A percentile compares a stretch with the other conserved stretches of the same genome.
Conservation (phyloP, 2,888 invertebrate species). For the Aphidoletes aphidimyza region DNA sequence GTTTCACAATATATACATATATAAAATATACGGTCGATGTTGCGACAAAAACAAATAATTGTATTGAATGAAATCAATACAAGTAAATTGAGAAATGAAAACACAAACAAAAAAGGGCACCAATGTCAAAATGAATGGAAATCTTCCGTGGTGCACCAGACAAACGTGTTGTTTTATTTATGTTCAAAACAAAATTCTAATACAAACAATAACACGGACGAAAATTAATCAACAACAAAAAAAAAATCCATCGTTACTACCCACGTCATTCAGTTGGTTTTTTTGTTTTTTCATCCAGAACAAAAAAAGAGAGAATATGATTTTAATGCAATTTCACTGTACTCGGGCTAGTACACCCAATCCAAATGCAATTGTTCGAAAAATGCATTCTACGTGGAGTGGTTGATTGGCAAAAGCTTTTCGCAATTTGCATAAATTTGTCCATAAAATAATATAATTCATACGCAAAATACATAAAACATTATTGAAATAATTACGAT, state of each 20-base stretch:
- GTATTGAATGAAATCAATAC: neutral
- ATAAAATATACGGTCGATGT: too few relatives aligned
- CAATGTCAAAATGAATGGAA: too few relatives aligned
- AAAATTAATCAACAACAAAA: too few relatives aligned
- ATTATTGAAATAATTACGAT: slow-evolving; percentile 46
- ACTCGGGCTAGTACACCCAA: neutral
- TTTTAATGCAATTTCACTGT: slow-evolving; percentile 7
- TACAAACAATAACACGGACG: too few relatives aligned
- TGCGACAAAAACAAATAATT: slow-evolving; percentile 12
- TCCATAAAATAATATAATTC: slow-evolving; percentile 42
- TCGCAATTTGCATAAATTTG: slow-evolving; percentile 35
- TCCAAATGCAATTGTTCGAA: slow-evolving; percentile 3
- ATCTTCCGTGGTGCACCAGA: too few relatives aligned
- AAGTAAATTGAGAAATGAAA: slow-evolving; percentile 9
- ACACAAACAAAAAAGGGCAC: slow-evolving; percentile 3
- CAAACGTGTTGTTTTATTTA: too few relatives aligned
- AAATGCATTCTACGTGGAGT: neutral
- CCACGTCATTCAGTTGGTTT: too few relatives aligned
- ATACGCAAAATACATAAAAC: slow-evolving; percentile 49
- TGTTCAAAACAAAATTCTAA: too few relatives aligned
- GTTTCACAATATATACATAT: neutral
- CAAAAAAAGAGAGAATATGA: neutral
- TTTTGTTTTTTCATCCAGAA: too few relatives aligned
- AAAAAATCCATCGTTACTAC: too few relatives aligned
- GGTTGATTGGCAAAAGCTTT: slow-evolving; percentile 46